These are phyloP conservation scores for Melopsittacus undulatus DNA, from an alignment of 2,797 vertebrate genomes.

Conservation along the genomic window DNA sequence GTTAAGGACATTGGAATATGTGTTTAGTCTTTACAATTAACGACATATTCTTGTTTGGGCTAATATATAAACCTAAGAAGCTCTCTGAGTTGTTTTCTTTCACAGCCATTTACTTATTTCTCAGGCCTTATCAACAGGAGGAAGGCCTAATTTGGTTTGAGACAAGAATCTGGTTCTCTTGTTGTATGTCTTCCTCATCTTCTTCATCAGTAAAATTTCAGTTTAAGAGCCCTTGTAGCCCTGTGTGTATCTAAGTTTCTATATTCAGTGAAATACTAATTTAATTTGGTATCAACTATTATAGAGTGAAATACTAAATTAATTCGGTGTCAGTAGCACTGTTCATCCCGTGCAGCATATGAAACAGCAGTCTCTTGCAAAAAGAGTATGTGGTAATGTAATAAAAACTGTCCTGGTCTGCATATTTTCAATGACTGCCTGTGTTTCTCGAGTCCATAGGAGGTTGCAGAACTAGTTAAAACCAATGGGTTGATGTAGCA, in stretches of 20 bases:
- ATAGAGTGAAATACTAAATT: neutral
- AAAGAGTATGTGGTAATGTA: neutral
- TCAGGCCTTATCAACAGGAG: neutral
- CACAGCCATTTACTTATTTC: neutral
- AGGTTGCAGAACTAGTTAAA: neutral
- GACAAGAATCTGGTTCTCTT: neutral
- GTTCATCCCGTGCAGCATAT: fast-evolving
- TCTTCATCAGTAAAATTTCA: neutral
- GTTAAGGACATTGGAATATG: neutral
- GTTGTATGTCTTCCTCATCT: neutral
- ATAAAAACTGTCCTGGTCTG: neutral
- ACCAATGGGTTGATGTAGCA: neutral
- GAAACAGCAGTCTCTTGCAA: neutral
- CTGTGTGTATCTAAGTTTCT: neutral
- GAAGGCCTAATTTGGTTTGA: neutral
- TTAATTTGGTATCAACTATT: neutral
- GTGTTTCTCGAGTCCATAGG: fast-evolving
- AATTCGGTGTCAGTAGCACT: neutral
- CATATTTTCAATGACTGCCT: neutral
- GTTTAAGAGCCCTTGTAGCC: neutral
- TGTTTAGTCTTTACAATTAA: neutral
- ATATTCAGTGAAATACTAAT: neutral
- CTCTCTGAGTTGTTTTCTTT: neutral
- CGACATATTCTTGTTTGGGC: neutral
- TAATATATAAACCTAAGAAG: neutral